Conservation (phyloP, 1,140 invertebrate species). For the Procambarus clarkii region DNA sequence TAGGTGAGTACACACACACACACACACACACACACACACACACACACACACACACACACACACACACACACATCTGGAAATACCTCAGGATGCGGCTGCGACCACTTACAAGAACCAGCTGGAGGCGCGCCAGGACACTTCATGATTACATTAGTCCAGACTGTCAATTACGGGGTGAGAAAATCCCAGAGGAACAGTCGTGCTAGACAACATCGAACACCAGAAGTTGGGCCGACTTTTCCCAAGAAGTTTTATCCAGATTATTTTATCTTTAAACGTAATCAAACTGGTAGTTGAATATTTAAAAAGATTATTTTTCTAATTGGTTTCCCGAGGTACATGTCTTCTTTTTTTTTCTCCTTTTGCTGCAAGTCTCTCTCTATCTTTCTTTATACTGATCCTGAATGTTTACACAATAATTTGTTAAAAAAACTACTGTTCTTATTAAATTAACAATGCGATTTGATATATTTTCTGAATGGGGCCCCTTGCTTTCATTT, state of each 20-base stretch:
- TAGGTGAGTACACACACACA: slow-evolving; percentile 10
- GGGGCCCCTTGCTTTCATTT: background rate
- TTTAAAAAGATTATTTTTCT: background rate
- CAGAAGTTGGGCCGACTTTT: too few species aligned
- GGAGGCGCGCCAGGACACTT: slow-evolving; percentile 14
- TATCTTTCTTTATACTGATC: too few species aligned
- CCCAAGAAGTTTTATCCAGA: slow-evolving; percentile 14
- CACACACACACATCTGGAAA: slow-evolving; percentile 1
- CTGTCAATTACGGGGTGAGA: slow-evolving; percentile 18
- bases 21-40: slow-evolving; percentile 15
- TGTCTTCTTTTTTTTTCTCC: too few species aligned
- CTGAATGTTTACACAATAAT: too few species aligned
- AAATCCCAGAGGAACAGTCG: background rate
- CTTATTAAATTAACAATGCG: too few species aligned
- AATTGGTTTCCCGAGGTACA: background rate
- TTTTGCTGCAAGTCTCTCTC: too few species aligned
- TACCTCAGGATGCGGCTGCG: background rate
- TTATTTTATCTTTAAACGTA: slow-evolving; percentile 31
- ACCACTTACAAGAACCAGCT: background rate
- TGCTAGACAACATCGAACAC: too few species aligned
- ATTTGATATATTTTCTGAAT: too few species aligned
- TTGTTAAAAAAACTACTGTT: too few species aligned
- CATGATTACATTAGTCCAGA: slow-evolving; percentile 29
- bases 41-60: slow-evolving; percentile 35
- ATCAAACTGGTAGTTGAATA: background rate